These are phyloP conservation scores for Leptothorax acervorum DNA, from an alignment of 2,888 invertebrate species.

Conservation along the genomic window DNA sequence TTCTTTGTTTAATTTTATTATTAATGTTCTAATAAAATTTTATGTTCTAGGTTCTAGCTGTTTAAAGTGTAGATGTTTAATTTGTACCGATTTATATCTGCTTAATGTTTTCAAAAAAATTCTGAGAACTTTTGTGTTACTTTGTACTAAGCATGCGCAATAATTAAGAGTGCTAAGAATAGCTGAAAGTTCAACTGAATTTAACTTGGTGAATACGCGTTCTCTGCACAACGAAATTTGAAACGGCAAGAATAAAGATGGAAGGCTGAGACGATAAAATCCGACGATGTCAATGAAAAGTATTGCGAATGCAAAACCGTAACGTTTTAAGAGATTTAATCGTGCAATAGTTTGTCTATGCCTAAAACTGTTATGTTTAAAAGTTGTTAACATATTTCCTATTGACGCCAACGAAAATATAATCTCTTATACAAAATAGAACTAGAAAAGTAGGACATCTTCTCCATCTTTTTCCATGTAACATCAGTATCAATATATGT, in stretches of 20 bases:
- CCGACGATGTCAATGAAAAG: not conserved
- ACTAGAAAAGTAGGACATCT: not conserved
- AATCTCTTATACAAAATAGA: not conserved
- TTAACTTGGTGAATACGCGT: not conserved
- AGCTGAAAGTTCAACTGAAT: conserved; percentile 5
- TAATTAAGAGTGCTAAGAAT: not conserved
- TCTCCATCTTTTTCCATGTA: not conserved
- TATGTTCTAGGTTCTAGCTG: no score
- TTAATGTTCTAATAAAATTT: no score
- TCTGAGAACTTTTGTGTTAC: no score
- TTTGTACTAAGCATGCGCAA: not conserved
- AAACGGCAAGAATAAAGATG: not conserved
- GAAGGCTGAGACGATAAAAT: not conserved
- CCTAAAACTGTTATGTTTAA: not conserved
- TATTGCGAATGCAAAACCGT: not conserved
- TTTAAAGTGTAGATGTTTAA: no score
- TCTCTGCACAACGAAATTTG: not conserved
- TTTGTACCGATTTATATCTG: no score
- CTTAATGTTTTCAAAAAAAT: no score
- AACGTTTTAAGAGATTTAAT: not conserved
- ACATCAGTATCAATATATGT: not conserved
- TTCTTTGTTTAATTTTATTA: no score
- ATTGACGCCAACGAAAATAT: not conserved
- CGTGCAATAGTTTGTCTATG: not conserved
- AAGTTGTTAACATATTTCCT: not conserved